These are phyloP conservation scores for Ephialtes manifestator DNA, from an alignment of 2,888 invertebrate genomes.

Conservation along the genomic window DNA sequence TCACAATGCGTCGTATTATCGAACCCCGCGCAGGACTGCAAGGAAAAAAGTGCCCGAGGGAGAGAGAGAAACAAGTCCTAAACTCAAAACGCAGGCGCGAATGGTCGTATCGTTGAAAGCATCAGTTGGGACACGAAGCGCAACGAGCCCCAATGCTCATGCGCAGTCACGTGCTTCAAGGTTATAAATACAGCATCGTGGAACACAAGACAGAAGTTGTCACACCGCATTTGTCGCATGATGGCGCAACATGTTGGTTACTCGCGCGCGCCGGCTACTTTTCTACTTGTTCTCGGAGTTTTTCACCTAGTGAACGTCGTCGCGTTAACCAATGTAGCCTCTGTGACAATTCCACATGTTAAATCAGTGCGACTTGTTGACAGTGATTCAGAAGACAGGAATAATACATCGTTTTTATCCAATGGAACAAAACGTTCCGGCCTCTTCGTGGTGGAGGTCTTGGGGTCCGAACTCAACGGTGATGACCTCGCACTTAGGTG, in stretches of 20 bases:
- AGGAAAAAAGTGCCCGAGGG: background rate
- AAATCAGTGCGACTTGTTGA: conserved; percentile 71
- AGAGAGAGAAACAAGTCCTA: conserved; percentile 7
- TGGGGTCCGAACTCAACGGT: conserved; percentile 73
- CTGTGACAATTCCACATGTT: conserved; percentile 62
- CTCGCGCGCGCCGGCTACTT: conserved; percentile 79
- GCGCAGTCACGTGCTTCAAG: conserved; percentile 69
- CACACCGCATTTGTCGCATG: conserved; percentile 82
- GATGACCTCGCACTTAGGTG: conserved; percentile 74
- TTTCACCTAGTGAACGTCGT: conserved; percentile 75
- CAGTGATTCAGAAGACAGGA: conserved; percentile 10
- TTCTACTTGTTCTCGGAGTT: conserved; percentile 78
- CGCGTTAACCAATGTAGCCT: conserved; percentile 64
- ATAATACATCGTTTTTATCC: conserved; percentile 25
- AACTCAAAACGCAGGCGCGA: conserved; percentile 22
- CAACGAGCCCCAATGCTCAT: conserved; percentile 56
- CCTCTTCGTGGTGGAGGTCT: conserved; percentile 72
- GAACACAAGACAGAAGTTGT: conserved; percentile 75
- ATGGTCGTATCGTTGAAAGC: conserved; percentile 19
- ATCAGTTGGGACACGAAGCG: conserved; percentile 2
- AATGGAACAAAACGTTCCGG: conserved; percentile 34
- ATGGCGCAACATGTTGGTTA: conserved; percentile 84
- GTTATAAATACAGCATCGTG: conserved; percentile 75
- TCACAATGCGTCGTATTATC: background rate
- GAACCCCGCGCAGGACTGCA: background rate